A percentile compares a stretch with the other conserved stretches of the same genome.
Conservation (phyloP, 2,797 vertebrate genomes). For the Catamblyrhynchus diadema region DNA sequence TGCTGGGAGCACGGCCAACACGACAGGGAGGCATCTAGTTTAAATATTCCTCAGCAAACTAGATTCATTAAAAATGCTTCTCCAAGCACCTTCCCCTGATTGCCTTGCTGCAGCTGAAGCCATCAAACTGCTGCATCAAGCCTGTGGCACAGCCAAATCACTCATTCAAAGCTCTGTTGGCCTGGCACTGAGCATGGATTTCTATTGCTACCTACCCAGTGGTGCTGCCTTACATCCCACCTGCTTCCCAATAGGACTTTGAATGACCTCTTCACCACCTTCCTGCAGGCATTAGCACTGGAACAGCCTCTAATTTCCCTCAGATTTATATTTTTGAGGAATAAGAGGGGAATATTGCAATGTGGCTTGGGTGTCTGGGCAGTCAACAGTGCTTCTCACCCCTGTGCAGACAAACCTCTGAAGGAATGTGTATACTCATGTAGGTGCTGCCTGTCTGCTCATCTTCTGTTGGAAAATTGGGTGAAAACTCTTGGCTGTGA, state of each 20-base stretch:
- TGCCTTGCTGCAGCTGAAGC: background rate
- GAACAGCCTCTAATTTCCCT: background rate
- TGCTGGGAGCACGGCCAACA: background rate
- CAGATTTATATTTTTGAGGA: background rate
- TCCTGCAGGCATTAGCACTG: background rate
- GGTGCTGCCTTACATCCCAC: background rate
- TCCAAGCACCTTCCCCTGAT: background rate
- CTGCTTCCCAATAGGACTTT: background rate
- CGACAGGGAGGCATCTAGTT: background rate
- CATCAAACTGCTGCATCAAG: background rate
- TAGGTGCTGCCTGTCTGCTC: background rate
- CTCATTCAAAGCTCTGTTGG: background rate
- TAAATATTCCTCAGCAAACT: background rate
- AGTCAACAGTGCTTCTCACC: background rate
- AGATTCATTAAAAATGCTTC: background rate
- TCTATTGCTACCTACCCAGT: rapidly evolving
- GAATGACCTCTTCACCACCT: background rate
- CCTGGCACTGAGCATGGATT: background rate
- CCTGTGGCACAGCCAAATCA: background rate
- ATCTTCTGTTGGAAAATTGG: background rate
- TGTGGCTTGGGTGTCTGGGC: background rate
- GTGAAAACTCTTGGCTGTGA: background rate
- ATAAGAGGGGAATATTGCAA: background rate
- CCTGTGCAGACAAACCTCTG: background rate
- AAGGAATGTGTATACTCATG: background rate